Conservation (phyloP, 2,113 vertebrate genomes). For the Microtus richardsoni region DNA sequence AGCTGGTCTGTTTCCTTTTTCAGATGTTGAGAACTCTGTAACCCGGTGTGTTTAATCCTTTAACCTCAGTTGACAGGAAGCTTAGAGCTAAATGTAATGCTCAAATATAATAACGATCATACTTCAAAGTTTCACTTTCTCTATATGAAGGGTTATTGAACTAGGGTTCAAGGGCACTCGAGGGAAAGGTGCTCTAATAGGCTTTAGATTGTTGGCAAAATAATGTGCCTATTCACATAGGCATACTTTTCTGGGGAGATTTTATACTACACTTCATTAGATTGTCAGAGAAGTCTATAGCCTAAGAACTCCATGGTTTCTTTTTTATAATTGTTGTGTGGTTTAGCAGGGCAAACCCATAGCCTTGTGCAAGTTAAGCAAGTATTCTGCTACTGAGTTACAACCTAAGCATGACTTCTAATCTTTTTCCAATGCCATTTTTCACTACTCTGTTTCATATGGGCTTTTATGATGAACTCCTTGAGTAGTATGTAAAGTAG, state of each 20-base stretch:
- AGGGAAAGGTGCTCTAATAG: not conserved
- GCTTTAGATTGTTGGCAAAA: constrained; percentile 28
- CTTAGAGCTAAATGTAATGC: constrained; percentile 6
- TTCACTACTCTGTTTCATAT: not conserved
- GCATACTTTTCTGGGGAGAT: not conserved
- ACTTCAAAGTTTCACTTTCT: constrained; percentile 29
- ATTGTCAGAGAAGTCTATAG: not conserved
- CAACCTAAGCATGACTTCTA: not conserved
- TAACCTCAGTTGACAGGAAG: constrained; percentile 58
- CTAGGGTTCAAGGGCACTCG: constrained; percentile 21
- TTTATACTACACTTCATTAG: constrained; percentile 23
- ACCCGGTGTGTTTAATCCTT: constrained; percentile 30
- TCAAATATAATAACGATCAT: constrained; percentile 49
- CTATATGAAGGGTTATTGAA: not conserved
- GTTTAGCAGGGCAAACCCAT: not conserved
- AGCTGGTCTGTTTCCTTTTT: constrained; percentile 32
- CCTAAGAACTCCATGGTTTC: not conserved
- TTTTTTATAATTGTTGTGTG: not conserved
- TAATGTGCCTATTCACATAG: constrained; percentile 5
- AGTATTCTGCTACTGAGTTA: not conserved
- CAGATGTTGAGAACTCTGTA: constrained; percentile 35
- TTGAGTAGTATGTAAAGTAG: not conserved
- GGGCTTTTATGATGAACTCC: not conserved
- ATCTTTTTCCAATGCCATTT: constrained; percentile 32
- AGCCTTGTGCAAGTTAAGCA: not conserved